These are phyloP conservation scores for Echinometra lucunter DNA, from an alignment of 53 echinoderm and acorn worm genomes.

Conservation along the genomic window DNA sequence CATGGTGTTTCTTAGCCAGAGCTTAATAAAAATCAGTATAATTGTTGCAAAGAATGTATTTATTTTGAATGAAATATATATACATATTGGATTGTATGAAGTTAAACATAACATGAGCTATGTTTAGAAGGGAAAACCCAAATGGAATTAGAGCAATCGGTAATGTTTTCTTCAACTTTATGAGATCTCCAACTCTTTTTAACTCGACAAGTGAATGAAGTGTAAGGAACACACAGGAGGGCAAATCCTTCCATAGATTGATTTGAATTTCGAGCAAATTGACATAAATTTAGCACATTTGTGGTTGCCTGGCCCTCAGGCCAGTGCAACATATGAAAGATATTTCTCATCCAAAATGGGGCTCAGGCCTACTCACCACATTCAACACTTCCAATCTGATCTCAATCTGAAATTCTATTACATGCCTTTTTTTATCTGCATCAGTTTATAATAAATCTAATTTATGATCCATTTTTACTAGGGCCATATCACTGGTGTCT, in stretches of 20 bases:
- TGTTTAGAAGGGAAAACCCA: neutral
- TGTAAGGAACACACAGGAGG: conserved; percentile 22
- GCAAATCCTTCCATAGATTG: conserved; percentile 5
- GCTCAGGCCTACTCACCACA: neutral
- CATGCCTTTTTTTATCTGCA: too few species aligned
- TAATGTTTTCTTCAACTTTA: conserved; percentile 9
- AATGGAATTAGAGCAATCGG: neutral
- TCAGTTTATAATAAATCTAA: conserved; percentile 52
- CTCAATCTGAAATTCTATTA: neutral
- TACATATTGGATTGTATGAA: neutral
- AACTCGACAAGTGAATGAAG: neutral
- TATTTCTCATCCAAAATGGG: neutral
- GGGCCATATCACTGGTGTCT: conserved; percentile 5
- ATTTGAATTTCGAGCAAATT: conserved; percentile 39
- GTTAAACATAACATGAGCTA: neutral
- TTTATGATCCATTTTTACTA: conserved; percentile 29
- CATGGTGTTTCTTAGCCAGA: neutral
- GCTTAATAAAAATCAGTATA: neutral
- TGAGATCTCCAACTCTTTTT: neutral
- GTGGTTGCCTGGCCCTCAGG: conserved; percentile 6
- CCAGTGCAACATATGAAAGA: conserved; percentile 19
- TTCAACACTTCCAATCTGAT: neutral
- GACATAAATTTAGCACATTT: conserved; percentile 50
- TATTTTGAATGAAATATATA: neutral
- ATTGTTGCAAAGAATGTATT: neutral